These are phyloP conservation scores for Teleogryllus oceanicus DNA, from an alignment of 2,888 invertebrate genomes.

Conservation along the genomic window DNA sequence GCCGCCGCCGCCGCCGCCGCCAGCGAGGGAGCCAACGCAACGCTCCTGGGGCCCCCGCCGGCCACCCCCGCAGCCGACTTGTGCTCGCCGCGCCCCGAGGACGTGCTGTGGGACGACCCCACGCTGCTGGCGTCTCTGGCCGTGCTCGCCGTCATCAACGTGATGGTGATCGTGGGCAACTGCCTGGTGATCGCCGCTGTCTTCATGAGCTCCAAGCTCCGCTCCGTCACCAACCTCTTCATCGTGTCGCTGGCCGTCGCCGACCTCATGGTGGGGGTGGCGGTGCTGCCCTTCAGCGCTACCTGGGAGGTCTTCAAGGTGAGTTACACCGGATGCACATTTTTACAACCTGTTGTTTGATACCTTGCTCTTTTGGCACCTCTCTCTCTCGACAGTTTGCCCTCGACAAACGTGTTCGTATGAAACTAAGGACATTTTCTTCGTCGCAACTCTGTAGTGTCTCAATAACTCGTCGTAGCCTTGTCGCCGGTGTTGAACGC, in stretches of 20 bases:
- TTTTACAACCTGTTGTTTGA: neutral
- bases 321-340: constrained; percentile 40
- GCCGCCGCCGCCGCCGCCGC: neutral
- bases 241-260: constrained; percentile 95
- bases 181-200: constrained; percentile 90
- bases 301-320: constrained; percentile 91
- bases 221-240: constrained; percentile 94
- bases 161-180: constrained; percentile 86
- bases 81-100: constrained; percentile 73
- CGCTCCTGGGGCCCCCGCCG: neutral
- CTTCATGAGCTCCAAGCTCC: constrained; percentile 82
- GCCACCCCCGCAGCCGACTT: constrained; percentile 52
- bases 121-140: constrained; percentile 71
- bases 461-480: too few relatives aligned
- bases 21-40: neutral
- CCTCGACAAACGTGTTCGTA: too few relatives aligned
- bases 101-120: constrained; percentile 77
- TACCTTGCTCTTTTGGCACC: too few relatives aligned
- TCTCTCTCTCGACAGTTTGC: too few relatives aligned
- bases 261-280: constrained; percentile 90
- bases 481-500: too few relatives aligned
- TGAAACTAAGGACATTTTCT: too few relatives aligned
- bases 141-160: constrained; percentile 76
- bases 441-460: too few relatives aligned
- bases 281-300: constrained; percentile 93